phyloP scores from a whole-genome alignment of 2,113 vertebrate species.

The Coregonus clupeaformis region DNA sequence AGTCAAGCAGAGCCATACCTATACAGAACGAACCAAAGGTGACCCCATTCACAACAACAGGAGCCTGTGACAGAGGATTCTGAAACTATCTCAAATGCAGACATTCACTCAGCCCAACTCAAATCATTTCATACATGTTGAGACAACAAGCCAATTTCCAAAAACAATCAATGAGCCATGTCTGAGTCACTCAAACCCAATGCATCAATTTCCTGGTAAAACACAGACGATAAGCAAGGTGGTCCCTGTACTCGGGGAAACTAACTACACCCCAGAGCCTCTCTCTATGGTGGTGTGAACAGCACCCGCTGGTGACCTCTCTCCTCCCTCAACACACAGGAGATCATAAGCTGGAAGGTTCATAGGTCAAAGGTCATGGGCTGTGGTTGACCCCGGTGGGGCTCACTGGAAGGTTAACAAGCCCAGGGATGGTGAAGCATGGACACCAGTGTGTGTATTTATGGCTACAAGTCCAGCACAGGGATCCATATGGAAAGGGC shows the following conservation, averaged over 20 bases:
- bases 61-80: not conserved
- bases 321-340: slow-evolving; percentile 25
- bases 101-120: no score
- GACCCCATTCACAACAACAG: not conserved
- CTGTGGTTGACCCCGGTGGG: not conserved
- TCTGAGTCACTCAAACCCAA: not conserved
- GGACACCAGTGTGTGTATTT: not conserved
- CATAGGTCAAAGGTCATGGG: slow-evolving; percentile 36
- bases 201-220: not conserved
- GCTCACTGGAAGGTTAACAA: slow-evolving; percentile 13
- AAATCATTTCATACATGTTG: not conserved
- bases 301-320: slow-evolving; percentile 21
- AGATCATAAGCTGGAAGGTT: slow-evolving; percentile 17
- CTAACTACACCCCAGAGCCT: not conserved
- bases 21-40: slow-evolving; percentile 10
- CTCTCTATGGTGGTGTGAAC: slow-evolving; percentile 6
- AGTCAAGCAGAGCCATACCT: not conserved
- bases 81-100: not conserved
- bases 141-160: not conserved
- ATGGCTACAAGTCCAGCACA: slow-evolving; percentile 2
- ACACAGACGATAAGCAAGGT: not conserved
- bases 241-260: not conserved
- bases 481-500: slow-evolving; percentile 19
- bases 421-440: not conserved
- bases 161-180: not conserved